These are phyloP conservation scores for Parthenolecanium corni DNA, from an alignment of 2,888 invertebrate species.

Conservation along the genomic window DNA sequence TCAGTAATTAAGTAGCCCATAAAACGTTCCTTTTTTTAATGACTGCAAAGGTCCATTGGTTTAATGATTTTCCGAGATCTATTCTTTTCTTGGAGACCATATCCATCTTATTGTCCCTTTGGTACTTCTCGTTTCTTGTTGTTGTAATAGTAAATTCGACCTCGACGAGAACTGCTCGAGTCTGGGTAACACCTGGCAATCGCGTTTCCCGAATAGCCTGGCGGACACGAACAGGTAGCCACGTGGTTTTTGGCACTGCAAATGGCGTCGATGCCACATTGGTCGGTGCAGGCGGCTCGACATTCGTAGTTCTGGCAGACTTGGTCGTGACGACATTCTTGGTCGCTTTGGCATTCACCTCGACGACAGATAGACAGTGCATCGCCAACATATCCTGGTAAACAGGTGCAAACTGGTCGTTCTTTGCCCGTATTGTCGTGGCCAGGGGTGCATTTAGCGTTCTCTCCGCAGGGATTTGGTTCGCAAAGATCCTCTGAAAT, in stretches of 20 bases:
- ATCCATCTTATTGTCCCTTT: too few species aligned
- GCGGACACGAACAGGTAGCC: constrained; percentile 69
- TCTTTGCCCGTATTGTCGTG: constrained; percentile 69
- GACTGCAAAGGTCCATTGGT: too few species aligned
- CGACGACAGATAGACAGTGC: constrained; percentile 58
- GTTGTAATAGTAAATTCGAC: constrained; percentile 18
- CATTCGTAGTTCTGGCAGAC: constrained; percentile 37
- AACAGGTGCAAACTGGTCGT: constrained; percentile 74
- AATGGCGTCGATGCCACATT: constrained; percentile 63
- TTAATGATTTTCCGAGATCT: too few species aligned
- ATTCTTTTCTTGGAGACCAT: too few species aligned
- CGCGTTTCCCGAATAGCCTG: constrained; percentile 52
- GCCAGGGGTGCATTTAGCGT: constrained; percentile 69
- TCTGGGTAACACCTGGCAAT: constrained; percentile 42
- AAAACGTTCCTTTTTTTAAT: too few species aligned
- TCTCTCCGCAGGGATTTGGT: constrained; percentile 75
- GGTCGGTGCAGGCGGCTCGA: constrained; percentile 59
- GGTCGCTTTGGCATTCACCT: constrained; percentile 68
- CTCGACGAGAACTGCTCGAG: constrained; percentile 7
- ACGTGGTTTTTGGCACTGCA: constrained; percentile 65
- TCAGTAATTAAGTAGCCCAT: too few species aligned
- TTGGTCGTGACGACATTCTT: constrained; percentile 57
- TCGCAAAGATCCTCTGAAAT: constrained; percentile 63
- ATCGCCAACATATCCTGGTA: constrained; percentile 67
- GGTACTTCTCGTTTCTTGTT: constrained; percentile 12